Base-by-base conservation (phyloP, 2,113 vertebrate genomes). In the Himantopus leucocephalus region DNA sequence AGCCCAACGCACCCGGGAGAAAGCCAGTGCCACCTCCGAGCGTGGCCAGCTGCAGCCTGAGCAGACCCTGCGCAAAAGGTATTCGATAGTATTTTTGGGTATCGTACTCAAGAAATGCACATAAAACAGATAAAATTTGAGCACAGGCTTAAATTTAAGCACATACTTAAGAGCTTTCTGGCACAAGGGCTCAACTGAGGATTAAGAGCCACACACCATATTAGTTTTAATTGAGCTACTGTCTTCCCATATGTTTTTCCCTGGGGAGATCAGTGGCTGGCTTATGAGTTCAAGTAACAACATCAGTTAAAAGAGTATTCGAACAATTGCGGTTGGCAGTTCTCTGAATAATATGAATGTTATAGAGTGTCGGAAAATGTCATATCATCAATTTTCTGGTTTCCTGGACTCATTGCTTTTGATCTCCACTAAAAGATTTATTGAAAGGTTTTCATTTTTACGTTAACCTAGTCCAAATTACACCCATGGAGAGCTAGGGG, bases 381-480 rank as follows among this genome's bases (percentile, higher is more conserved):
- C 29, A 5, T 96, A 60, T 81, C 95, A 95, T 96, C 85, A 62
- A 73, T 94, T 96, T 96, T 93, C 92, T 82, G 78, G 75, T 95
- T 97, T 97, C 92, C 86, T 95, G 56, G 67, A 56, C 91, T 90
- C 75, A 8, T 82, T 94, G 81, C 88, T 97, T 98, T 97, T 97
- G 95, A 98, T 98, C 96, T 95, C 76, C 90, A 34, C 93, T 68
- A 91, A 90, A 97, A 96, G 92, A 96, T 95, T 94, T 97, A 94
- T 95, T 83, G 81, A 93, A 94, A 34, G 64, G 58, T 59, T 96
- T 93, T 88, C 16, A 0, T 45, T 87, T 90, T 79, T 77, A 20
- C 79, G 52, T 96, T 94, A 97, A 93, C 95, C 70, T 92, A 86
- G 73, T 85, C 91, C 75, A 92, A 85, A 95, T 90, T 67, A 30